Conservation (phyloP, 2,888 invertebrate species). For the Listrodromus nycthemerus region DNA sequence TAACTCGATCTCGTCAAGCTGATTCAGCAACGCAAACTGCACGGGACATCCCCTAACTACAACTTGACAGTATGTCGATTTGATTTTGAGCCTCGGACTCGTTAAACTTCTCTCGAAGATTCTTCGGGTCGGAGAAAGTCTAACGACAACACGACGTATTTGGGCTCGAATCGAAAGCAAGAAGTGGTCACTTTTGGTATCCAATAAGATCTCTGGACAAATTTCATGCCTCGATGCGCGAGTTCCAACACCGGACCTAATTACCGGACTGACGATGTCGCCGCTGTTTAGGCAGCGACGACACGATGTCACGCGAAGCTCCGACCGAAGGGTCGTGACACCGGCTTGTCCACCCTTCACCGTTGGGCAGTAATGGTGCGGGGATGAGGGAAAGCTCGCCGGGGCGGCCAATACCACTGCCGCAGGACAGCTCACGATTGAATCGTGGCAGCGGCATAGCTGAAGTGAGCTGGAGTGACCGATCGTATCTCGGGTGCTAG, state of each 20-base stretch:
- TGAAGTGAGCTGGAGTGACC: slow-evolving; percentile 76
- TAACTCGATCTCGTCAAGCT: slow-evolving; percentile 66
- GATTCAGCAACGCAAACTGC: slow-evolving; percentile 65
- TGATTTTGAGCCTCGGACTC: neutral
- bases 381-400: slow-evolving; percentile 24
- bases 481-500: slow-evolving; percentile 78
- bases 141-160: too few species aligned
- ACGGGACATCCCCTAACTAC: neutral
- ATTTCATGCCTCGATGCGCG: neutral
- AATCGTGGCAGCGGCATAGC: slow-evolving; percentile 65
- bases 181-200: neutral
- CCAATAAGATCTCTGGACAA: neutral
- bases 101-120: too few species aligned
- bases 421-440: slow-evolving; percentile 76
- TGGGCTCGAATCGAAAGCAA: too few species aligned
- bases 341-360: slow-evolving; percentile 3
- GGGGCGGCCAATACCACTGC: slow-evolving; percentile 11
- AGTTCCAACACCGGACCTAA: neutral
- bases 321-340: slow-evolving; percentile 10
- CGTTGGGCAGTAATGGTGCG: slow-evolving; percentile 5
- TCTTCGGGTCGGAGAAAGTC: too few species aligned
- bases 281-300: neutral
- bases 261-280: slow-evolving; percentile 10
- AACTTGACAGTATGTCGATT: neutral
- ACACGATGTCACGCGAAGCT: slow-evolving; percentile 21